Percentiles rank a stretch among this genome's conserved stretches.
phyloP scores from a whole-genome alignment of 2,888 invertebrate genomes.

The Meghimatium bilineatum region DNA sequence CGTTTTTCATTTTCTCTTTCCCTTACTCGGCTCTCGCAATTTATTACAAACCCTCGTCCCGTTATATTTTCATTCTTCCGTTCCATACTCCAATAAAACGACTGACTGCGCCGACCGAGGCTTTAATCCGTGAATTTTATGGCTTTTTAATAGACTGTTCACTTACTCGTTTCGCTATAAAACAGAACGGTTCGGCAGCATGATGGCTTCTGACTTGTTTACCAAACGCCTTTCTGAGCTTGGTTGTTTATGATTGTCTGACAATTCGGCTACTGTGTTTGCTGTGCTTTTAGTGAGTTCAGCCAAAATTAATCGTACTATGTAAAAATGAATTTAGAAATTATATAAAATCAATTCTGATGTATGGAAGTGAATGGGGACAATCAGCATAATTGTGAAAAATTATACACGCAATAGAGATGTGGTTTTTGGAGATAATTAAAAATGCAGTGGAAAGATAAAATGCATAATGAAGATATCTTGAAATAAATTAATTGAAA shows the following conservation, averaged over 20 bases:
- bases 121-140: constrained; percentile 14
- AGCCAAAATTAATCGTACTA: neutral
- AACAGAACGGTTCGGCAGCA: neutral
- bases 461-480: too few relatives aligned
- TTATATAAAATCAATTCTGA: too few relatives aligned
- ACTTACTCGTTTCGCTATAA: constrained; percentile 9
- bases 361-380: too few relatives aligned
- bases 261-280: neutral
- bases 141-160: neutral
- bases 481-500: too few relatives aligned
- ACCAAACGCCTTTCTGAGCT: neutral
- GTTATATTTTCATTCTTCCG: neutral
- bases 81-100: neutral
- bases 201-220: neutral
- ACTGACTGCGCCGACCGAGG: neutral
- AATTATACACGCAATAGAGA: too few relatives aligned
- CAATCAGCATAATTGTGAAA: too few relatives aligned
- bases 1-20: too few relatives aligned
- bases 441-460: too few relatives aligned
- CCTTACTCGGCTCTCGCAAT: too few relatives aligned
- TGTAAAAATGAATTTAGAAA: too few relatives aligned
- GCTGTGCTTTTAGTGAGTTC: neutral
- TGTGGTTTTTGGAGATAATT: too few relatives aligned
- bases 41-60: too few relatives aligned
- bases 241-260: constrained; percentile 10